Evolutionary conservation across 2,797 vertebrate species (phyloP).

Genomic region (Echiichthys vipera): DNA sequence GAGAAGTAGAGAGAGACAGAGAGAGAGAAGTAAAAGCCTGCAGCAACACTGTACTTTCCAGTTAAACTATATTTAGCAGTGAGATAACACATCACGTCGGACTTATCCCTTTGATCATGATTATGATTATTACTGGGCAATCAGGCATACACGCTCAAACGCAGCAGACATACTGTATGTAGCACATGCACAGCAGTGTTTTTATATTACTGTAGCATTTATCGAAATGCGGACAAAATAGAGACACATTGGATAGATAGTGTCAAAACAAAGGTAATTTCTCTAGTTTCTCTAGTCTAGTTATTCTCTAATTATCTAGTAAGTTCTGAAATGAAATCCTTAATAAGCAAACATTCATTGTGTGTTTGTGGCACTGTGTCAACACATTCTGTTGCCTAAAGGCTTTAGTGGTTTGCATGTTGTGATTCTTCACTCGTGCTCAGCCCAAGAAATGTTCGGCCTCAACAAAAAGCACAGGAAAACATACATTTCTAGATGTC

Average conservation of each 20-base stretch:
- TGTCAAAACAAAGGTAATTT: slow-evolving; percentile 9
- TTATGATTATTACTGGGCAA: slow-evolving; percentile 72
- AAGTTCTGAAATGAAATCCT: neutral
- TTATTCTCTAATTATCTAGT: neutral
- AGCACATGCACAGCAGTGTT: neutral
- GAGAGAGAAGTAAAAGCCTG: slow-evolving; percentile 60
- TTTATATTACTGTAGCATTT: neutral
- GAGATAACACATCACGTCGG: slow-evolving; percentile 78
- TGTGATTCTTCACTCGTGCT: neutral
- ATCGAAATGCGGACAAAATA: neutral
- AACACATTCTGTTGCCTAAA: neutral
- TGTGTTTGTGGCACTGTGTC: neutral
- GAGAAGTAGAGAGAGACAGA: slow-evolving; percentile 50
- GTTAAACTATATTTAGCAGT: slow-evolving; percentile 77
- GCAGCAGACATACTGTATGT: slow-evolving; percentile 30
- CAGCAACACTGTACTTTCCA: slow-evolving; percentile 69
- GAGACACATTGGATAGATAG: neutral
- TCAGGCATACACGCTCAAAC: slow-evolving; percentile 39
- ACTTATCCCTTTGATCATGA: slow-evolving; percentile 78
- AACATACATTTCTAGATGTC: neutral
- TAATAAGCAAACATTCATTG: neutral
- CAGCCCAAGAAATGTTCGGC: neutral
- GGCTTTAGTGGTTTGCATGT: neutral
- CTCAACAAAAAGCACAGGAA: neutral
- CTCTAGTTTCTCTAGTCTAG: too few species aligned